These are phyloP conservation scores for Heliothis virescens DNA, from an alignment of 1,140 invertebrate genomes.

Conservation along the genomic window DNA sequence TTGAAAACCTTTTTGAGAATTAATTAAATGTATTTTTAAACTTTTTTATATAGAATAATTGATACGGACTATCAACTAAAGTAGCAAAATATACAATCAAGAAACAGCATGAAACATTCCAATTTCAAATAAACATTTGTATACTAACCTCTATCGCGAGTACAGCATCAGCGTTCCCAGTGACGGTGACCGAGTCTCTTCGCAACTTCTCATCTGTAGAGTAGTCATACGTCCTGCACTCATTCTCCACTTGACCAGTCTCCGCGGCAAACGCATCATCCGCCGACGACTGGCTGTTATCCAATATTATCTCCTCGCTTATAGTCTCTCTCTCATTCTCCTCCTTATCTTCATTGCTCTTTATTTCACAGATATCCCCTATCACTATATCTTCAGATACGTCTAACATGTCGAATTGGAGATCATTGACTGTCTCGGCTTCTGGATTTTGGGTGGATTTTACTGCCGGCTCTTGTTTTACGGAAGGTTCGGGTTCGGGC, in stretches of 20 bases:
- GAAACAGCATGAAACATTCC: too few relatives aligned
- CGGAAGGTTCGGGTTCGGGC: background rate
- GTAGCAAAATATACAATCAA: too few relatives aligned
- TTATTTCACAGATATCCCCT: constrained; percentile 72
- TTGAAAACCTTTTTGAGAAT: too few relatives aligned
- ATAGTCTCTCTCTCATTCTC: constrained; percentile 56
- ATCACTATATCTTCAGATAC: constrained; percentile 82
- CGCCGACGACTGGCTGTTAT: constrained; percentile 77
- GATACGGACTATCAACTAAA: too few relatives aligned
- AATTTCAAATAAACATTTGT: too few relatives aligned
- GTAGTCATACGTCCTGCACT: constrained; percentile 80
- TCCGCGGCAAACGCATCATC: constrained; percentile 58
- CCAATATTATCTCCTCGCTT: constrained; percentile 78
- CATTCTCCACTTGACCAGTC: constrained; percentile 54
- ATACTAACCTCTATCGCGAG: constrained; percentile 77
- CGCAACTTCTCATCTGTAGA: constrained; percentile 76
- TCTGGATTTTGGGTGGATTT: constrained; percentile 36
- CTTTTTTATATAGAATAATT: too few relatives aligned
- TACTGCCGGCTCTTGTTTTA: background rate
- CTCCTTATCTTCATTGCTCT: constrained; percentile 66
- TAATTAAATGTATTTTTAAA: too few relatives aligned
- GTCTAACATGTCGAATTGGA: constrained; percentile 81
- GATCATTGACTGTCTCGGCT: constrained; percentile 64
- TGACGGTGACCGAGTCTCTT: constrained; percentile 69
- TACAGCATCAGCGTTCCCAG: constrained; percentile 77